Conservation (phyloP, 2,797 vertebrate genomes). For the Acestrorhynchus altus region DNA sequence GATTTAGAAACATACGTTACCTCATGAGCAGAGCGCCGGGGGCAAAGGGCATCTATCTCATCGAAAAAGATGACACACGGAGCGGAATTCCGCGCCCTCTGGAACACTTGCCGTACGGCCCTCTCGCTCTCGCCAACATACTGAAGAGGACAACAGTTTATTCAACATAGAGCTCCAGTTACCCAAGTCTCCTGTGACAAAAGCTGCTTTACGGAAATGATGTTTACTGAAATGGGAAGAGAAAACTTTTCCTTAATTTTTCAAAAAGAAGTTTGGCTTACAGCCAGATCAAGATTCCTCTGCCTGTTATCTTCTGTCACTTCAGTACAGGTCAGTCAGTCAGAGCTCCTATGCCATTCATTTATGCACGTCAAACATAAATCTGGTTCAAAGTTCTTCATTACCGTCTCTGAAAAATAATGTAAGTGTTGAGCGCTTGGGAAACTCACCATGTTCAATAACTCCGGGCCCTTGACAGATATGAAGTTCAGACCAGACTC, state of each 20-base stretch:
- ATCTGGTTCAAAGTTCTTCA: background rate
- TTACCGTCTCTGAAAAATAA: background rate
- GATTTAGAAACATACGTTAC: conserved; percentile 66
- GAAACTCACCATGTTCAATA: conserved; percentile 94
- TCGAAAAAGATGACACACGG: conserved; percentile 98
- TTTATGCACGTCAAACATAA: background rate
- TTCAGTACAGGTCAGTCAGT: background rate
- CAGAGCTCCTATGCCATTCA: background rate
- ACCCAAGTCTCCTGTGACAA: background rate
- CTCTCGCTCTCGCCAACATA: conserved; percentile 97
- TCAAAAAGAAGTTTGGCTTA: background rate
- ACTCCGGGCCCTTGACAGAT: conserved; percentile 95
- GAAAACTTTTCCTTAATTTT: background rate
- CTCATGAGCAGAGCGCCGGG: conserved; percentile 90
- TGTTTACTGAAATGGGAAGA: background rate
- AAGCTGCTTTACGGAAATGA: background rate
- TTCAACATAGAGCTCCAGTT: background rate
- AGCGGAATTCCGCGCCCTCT: conserved; percentile 90
- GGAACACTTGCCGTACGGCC: conserved; percentile 94
- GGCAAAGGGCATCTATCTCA: conserved; percentile 95
- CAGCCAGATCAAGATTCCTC: too few relatives aligned
- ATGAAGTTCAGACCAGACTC: conserved; percentile 98
- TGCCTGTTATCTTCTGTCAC: background rate
- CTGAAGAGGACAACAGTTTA: conserved; percentile 67
- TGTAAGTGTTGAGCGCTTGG: too few relatives aligned